phyloP scores from a whole-genome alignment of 2,888 invertebrate genomes.

The Eueremaeus valkanovi region DNA sequence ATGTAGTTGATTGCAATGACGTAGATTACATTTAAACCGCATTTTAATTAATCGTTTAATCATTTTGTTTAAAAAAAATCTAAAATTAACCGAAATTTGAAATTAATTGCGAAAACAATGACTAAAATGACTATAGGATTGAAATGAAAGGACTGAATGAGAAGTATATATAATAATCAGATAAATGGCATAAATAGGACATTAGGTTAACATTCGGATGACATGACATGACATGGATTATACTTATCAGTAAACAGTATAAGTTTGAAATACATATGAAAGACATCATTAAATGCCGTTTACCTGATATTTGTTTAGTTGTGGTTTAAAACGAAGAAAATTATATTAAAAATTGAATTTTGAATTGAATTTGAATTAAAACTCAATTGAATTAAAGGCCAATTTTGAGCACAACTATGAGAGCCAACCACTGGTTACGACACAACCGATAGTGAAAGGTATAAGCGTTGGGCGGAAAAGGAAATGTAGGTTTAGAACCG shows the following conservation, averaged over 20 bases:
- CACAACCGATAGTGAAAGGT: not conserved
- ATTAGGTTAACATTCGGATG: not conserved
- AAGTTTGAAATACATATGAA: not conserved
- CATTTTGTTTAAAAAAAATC: no score
- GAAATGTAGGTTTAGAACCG: not conserved
- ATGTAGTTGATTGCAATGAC: no score
- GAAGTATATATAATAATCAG: not conserved
- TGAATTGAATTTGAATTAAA: not conserved
- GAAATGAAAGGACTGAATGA: not conserved
- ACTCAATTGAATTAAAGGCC: not conserved
- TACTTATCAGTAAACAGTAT: no score
- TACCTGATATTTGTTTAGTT: not conserved
- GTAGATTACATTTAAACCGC: no score
- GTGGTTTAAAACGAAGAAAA: not conserved
- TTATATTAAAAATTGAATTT: not conserved
- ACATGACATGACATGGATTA: not conserved
- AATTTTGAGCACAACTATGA: not conserved
- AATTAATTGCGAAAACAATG: no score
- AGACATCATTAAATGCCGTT: not conserved
- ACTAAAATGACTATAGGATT: not conserved
- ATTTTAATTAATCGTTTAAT: no score
- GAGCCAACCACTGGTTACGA: not conserved
- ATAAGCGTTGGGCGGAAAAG: slow-evolving; percentile 8
- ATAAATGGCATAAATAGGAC: not conserved
- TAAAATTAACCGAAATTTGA: no score